Base-by-base conservation (phyloP, 2,113 vertebrate species). In the Heterotis niloticus region DNA sequence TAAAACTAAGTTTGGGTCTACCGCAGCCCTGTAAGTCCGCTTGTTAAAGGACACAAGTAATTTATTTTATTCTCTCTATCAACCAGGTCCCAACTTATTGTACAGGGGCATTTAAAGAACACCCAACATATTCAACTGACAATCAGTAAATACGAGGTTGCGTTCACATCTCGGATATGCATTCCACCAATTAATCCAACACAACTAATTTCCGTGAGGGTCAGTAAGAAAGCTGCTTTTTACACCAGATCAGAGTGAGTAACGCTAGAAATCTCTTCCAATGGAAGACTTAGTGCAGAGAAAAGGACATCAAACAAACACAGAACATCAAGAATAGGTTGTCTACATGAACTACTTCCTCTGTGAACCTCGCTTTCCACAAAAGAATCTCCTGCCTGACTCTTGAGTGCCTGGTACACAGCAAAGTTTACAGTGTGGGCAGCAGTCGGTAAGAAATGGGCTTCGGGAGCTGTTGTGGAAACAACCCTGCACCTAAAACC, bases 41-140 rank as follows among this genome's bases (percentile, higher is more conserved):
- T 34, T 3, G 28, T 12, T 5, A 75, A 11, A 11, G 73, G 18
- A 60, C 1, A 20, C 13, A 34, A 62, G 10, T 57, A 12, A 62
- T 12, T 44, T 20, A 75, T 65, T 44, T 62, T 29, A 75, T 1
- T 74, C 54, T 75, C 10, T 78, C 67, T 70, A 54, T 70, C 17
- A 10, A 51, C 44, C 77, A 69, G 76, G 76, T 78, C 29, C 23
- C 62, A 68, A 57, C 14, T n/a, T 44, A 26, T 51, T 65, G 51
- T 28, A 75, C 26, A 66, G 62, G 71, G 65, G 70, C 62, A 75
- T 64, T 80, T 59, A 57, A 64, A 56, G 12, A 66, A 74, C 62
- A n/a, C 24, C 17, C 20, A 67, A 1, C 51, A 67, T n/a, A n/a
- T 57, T 26, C 14, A 57, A 62, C 60, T 66, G 78, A 80, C 78